Evolutionary conservation across 1,140 invertebrate species (phyloP), one percentile per base, ranked within the genome.

Genomic region (Drosophila cardini): DNA sequence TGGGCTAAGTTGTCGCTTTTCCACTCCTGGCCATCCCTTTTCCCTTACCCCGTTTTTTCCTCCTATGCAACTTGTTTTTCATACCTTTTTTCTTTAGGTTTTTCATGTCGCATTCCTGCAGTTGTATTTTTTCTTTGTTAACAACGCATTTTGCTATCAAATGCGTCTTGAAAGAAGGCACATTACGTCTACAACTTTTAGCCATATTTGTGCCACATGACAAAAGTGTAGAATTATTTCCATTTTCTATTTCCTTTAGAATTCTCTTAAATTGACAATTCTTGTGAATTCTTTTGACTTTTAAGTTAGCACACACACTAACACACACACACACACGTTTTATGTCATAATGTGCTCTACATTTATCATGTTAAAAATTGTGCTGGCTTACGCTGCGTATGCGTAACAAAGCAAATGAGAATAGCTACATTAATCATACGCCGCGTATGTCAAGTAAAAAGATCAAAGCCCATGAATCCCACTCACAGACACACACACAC

Each of bases 381-480:
- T 32, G 40, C 21, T 26, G 10, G 32, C 9, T 64, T 52, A 80
- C 43, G 50, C 30, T 52, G 70, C 70, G 75, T 78, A 71, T 77
- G 61, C 45, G 71, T 61, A 78, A 82, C 76, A 78, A 78, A 78
- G 65, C 67, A 70, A 81, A 81, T 81, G 81, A 3, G 21, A 81
- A 74, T 70, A 81, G 64, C 58, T 34, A 75, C 76, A 82, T 82
- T 82, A 82, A 81, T 77, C 74, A 81, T 78, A 78, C 79, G 79
- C 67, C 13, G 60, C 56, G 50, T 74, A 60, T 65, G 56, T 30
- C 45, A 18, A 50, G 30, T 42, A 2, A 30, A 32, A 21, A 46
- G 36, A 78, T 60, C 42, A 38, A 79, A 80, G 55, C 43, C 53
- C 8, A 43, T 10, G n/a, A 40, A 13, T 40, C 13, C 38, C 4